Percentiles rank a stretch among this genome's conserved stretches.
Conservation (phyloP, 2,113 vertebrate species). For the Oreotrochilus melanogaster region DNA sequence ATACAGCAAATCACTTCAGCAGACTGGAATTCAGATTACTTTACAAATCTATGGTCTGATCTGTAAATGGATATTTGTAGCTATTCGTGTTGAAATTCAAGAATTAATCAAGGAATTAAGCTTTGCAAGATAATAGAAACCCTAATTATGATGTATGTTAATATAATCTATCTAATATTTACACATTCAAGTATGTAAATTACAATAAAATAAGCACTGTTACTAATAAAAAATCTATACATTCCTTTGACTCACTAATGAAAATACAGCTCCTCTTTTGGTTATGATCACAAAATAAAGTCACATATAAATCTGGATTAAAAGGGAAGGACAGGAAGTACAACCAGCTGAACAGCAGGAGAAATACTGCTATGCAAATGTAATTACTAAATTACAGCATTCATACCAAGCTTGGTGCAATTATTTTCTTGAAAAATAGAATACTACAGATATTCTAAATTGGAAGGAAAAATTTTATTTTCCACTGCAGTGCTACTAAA, state of each 20-base stretch:
- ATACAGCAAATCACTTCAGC: neutral
- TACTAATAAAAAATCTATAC: neutral
- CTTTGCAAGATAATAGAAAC: neutral
- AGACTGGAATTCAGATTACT: neutral
- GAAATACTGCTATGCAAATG: slow-evolving; percentile 44
- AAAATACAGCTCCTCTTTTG: slow-evolving; percentile 5
- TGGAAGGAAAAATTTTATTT: slow-evolving; percentile 39
- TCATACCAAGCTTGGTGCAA: slow-evolving; percentile 16
- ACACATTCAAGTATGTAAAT: neutral
- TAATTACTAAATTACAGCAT: slow-evolving; percentile 62
- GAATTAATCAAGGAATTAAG: neutral
- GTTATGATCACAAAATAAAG: slow-evolving; percentile 28
- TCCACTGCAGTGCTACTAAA: neutral
- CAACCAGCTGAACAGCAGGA: slow-evolving; percentile 51
- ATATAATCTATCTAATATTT: neutral
- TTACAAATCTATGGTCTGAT: neutral
- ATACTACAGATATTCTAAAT: slow-evolving; percentile 27
- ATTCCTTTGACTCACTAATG: neutral
- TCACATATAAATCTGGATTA: slow-evolving; percentile 27
- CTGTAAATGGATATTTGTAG: neutral
- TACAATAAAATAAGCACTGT: neutral
- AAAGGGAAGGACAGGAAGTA: slow-evolving; percentile 2
- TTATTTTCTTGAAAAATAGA: slow-evolving; percentile 38
- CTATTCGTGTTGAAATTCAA: neutral
- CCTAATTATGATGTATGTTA: neutral